Conservation (phyloP, 2,113 vertebrate genomes). For the Beaufortia kweichowensis region DNA sequence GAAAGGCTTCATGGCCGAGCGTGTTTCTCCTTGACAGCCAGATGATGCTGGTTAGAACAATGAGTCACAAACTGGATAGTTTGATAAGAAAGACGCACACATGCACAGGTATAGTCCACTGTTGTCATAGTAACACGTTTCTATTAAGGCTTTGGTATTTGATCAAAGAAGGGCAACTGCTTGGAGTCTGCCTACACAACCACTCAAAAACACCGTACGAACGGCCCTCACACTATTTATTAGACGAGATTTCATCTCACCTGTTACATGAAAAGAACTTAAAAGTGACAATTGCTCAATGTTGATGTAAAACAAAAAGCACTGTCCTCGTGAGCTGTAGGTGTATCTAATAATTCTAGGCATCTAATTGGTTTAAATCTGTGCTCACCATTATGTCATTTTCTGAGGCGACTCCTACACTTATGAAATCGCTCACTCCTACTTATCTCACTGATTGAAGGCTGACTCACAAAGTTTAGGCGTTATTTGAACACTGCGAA, state of each 20-base stretch:
- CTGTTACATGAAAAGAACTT: slow-evolving; percentile 7
- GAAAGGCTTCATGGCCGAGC: neutral
- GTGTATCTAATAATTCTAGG: neutral
- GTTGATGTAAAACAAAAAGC: neutral
- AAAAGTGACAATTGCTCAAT: neutral
- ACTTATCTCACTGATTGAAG: slow-evolving; percentile 16
- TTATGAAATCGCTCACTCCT: slow-evolving; percentile 27
- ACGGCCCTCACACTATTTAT: neutral
- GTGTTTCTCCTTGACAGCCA: slow-evolving; percentile 1
- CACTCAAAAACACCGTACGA: neutral
- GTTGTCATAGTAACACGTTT: slow-evolving; percentile 49
- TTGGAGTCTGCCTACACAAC: slow-evolving; percentile 10
- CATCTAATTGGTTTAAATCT: neutral
- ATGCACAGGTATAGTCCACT: slow-evolving; percentile 30
- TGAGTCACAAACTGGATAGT: slow-evolving; percentile 21
- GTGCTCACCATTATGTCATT: neutral
- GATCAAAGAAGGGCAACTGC: slow-evolving; percentile 7
- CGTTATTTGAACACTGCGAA: slow-evolving; percentile 1
- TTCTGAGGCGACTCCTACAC: slow-evolving; percentile 10
- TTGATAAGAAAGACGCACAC: neutral
- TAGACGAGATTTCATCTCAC: neutral
- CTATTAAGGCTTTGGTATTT: slow-evolving; percentile 16
- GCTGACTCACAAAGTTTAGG: slow-evolving; percentile 18
- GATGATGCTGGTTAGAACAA: neutral
- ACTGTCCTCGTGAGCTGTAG: neutral